A percentile compares a stretch with the other conserved stretches of the same genome.
These are phyloP conservation scores for Probosciger aterrimus DNA, from an alignment of 2,113 vertebrate genomes.

Conservation along the genomic window DNA sequence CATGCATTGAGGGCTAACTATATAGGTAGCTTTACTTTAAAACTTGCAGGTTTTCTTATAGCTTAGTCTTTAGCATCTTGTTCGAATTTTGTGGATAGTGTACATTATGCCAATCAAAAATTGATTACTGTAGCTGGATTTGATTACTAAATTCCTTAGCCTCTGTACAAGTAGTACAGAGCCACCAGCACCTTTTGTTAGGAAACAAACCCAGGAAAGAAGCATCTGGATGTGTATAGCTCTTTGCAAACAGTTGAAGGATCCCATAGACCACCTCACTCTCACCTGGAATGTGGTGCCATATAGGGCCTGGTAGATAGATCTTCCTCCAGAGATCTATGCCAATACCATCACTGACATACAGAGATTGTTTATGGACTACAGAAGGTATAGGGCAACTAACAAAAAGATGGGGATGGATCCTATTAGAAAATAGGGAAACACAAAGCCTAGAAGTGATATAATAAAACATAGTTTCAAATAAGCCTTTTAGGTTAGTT, in stretches of 20 bases:
- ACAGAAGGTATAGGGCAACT: neutral
- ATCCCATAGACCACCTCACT: neutral
- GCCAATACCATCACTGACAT: neutral
- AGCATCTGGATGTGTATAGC: neutral
- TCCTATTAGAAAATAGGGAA: neutral
- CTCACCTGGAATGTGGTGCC: neutral
- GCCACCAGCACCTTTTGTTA: neutral
- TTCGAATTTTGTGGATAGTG: accelerated
- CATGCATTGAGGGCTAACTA: neutral
- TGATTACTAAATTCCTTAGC: neutral
- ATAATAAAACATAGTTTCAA: neutral
- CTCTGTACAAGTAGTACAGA: neutral
- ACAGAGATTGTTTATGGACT: neutral
- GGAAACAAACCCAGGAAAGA: neutral
- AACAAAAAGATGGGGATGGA: neutral
- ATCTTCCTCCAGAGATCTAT: neutral
- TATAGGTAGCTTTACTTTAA: neutral
- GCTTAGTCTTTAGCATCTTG: neutral
- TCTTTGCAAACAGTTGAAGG: neutral
- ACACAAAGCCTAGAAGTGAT: neutral
- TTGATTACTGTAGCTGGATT: neutral
- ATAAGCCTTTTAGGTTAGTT: neutral
- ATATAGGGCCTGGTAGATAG: neutral
- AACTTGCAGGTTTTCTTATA: neutral
- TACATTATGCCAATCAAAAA: neutral